These are phyloP conservation scores for Lates calcarifer DNA, from an alignment of 2,113 vertebrate species.

Conservation along the genomic window DNA sequence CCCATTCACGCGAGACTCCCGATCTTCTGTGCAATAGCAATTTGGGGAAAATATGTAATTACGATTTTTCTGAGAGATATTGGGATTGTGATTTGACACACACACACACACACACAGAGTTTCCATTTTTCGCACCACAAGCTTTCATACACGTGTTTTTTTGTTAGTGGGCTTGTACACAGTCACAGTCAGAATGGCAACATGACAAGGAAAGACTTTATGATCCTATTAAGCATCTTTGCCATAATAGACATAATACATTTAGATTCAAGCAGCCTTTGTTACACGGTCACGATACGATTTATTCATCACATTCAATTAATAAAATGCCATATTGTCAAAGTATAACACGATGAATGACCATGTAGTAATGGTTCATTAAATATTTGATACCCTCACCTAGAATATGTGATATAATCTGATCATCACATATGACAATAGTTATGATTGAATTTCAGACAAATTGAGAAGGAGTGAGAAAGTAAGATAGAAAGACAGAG, in stretches of 20 bases:
- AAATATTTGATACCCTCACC: too few species aligned
- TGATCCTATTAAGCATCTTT: conserved; percentile 31
- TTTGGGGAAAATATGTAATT: too few species aligned
- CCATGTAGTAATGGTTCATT: too few species aligned
- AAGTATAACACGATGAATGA: neutral
- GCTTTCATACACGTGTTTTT: too few species aligned
- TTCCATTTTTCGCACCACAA: too few species aligned
- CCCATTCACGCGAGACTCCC: neutral
- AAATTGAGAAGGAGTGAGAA: too few species aligned
- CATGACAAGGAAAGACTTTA: conserved; percentile 8
- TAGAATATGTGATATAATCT: neutral
- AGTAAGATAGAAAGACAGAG: neutral
- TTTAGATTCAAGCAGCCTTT: conserved; percentile 11
- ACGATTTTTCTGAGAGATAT: too few species aligned
- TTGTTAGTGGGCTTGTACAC: too few species aligned
- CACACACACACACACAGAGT: too few species aligned
- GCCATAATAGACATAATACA: neutral
- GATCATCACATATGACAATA: neutral
- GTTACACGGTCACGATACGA: neutral
- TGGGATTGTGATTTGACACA: too few species aligned
- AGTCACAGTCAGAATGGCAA: conserved; percentile 21
- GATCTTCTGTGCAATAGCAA: neutral
- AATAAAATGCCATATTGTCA: conserved; percentile 8
- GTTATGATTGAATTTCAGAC: neutral
- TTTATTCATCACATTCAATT: too few species aligned